phyloP scores from a whole-genome alignment of 2,888 invertebrate genomes.

The Ichneumoninae sp. region DNA sequence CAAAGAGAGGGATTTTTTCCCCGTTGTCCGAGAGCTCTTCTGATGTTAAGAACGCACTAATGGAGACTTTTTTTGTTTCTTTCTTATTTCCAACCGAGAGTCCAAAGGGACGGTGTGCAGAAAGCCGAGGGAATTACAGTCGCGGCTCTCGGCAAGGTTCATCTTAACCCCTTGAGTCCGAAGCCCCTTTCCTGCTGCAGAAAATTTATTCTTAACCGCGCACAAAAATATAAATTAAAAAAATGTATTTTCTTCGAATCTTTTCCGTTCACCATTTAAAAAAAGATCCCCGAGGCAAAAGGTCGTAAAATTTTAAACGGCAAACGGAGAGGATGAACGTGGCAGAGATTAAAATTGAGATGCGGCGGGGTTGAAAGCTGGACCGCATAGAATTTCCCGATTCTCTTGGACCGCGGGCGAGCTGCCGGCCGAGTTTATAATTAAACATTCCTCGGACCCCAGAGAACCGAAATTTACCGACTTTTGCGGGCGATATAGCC shows the following conservation, averaged over 20 bases:
- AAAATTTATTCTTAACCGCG: not conserved
- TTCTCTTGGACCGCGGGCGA: not conserved
- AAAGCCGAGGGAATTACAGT: not conserved
- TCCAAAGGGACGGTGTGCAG: not conserved
- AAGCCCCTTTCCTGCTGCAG: not conserved
- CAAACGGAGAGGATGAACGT: not conserved
- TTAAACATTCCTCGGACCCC: conserved; percentile 20
- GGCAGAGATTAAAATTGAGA: not conserved
- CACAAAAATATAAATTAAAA: not conserved
- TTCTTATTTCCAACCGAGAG: not conserved
- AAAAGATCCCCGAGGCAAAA: not conserved
- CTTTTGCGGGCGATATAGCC: not conserved
- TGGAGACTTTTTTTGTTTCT: not conserved
- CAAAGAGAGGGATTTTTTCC: conserved; percentile 3
- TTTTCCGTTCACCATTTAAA: not conserved
- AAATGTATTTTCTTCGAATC: not conserved
- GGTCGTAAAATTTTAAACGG: not conserved
- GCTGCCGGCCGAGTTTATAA: conserved; percentile 21
- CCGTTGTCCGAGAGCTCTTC: conserved; percentile 10
- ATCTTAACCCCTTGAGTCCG: not conserved
- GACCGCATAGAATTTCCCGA: not conserved
- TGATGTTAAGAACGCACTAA: conserved; percentile 8
- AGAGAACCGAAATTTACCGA: conserved; percentile 14
- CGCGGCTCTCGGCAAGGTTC: not conserved
- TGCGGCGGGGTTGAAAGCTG: not conserved